Percentiles rank a stretch among this genome's conserved stretches.
phyloP scores from a whole-genome alignment of 2,888 invertebrate genomes.

The Imbricaverruca yamaguchii region DNA sequence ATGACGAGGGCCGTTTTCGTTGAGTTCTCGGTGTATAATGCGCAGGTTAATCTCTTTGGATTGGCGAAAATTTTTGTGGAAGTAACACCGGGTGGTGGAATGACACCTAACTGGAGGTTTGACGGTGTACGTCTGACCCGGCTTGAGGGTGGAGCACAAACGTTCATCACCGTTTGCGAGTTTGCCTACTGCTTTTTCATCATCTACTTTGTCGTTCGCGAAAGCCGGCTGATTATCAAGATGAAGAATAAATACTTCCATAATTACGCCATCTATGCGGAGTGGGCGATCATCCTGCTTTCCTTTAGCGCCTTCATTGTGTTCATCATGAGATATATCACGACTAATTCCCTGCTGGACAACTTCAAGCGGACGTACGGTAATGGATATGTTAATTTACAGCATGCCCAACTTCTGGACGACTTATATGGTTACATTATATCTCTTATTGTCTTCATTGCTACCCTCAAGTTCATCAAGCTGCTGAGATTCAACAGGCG shows the following conservation, averaged over 20 bases:
- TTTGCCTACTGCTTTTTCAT: conserved; percentile 42
- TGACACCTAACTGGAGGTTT: conserved; percentile 33
- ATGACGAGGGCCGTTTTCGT: conserved; percentile 47
- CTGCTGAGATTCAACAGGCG: conserved; percentile 43
- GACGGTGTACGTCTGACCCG: conserved; percentile 29
- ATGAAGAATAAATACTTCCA: conserved; percentile 29
- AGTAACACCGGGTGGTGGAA: conserved; percentile 34
- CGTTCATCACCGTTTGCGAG: conserved; percentile 43
- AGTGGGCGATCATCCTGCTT: conserved; percentile 27
- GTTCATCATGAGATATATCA: conserved; percentile 27
- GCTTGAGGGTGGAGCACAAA: conserved; percentile 34
- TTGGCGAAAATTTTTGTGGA: conserved; percentile 32
- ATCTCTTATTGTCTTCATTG: conserved; percentile 46
- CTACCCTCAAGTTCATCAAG: conserved; percentile 46
- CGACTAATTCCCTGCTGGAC: conserved; percentile 24
- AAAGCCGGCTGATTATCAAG: conserved; percentile 29
- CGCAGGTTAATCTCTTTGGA: conserved; percentile 40
- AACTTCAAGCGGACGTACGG: conserved; percentile 30
- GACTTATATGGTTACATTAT: conserved; percentile 45
- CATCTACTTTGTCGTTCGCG: conserved; percentile 39
- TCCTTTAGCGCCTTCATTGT: conserved; percentile 28
- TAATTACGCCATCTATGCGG: conserved; percentile 29
- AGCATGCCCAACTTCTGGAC: conserved; percentile 44
- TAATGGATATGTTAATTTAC: conserved; percentile 37
- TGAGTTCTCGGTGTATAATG: conserved; percentile 49